These are phyloP conservation scores for Calephelis nemesis DNA, from an alignment of 1,140 invertebrate genomes.

Conservation along the genomic window DNA sequence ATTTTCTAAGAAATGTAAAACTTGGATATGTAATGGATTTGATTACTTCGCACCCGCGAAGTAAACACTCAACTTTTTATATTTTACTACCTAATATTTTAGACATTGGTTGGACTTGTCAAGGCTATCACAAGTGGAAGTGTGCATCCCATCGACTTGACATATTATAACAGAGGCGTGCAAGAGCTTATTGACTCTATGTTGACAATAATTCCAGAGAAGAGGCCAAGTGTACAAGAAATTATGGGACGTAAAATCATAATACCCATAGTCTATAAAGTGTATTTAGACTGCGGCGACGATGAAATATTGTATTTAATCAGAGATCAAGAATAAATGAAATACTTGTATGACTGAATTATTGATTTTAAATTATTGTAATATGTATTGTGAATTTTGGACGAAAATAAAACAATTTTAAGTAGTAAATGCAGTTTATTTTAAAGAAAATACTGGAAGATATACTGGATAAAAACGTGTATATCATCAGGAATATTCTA, in stretches of 20 bases:
- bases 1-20: too few relatives aligned
- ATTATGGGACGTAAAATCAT: conserved; percentile 68
- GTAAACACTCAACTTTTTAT: too few relatives aligned
- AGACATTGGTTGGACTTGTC: conserved; percentile 76
- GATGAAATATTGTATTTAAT: conserved; percentile 55
- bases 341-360: neutral
- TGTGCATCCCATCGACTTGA: conserved; percentile 71
- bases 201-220: conserved; percentile 74
- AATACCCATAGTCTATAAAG: conserved; percentile 61
- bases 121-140: conserved; percentile 77
- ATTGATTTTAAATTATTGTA: too few relatives aligned
- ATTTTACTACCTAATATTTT: conserved; percentile 33
- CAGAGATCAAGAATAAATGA: conserved; percentile 26
- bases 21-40: too few relatives aligned
- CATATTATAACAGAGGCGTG: conserved; percentile 71
- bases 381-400: conserved; percentile 3
- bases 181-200: conserved; percentile 78
- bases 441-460: neutral
- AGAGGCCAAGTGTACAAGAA: conserved; percentile 69
- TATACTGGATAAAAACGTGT: conserved; percentile 1
- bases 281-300: conserved; percentile 63
- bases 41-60: too few relatives aligned
- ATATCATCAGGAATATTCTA: neutral
- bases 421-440: conserved; percentile 23
- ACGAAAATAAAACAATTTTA: conserved; percentile 21